Evolutionary conservation across 2,888 invertebrate genomes (phyloP).

Genomic region (Autographa pulchrina): DNA sequence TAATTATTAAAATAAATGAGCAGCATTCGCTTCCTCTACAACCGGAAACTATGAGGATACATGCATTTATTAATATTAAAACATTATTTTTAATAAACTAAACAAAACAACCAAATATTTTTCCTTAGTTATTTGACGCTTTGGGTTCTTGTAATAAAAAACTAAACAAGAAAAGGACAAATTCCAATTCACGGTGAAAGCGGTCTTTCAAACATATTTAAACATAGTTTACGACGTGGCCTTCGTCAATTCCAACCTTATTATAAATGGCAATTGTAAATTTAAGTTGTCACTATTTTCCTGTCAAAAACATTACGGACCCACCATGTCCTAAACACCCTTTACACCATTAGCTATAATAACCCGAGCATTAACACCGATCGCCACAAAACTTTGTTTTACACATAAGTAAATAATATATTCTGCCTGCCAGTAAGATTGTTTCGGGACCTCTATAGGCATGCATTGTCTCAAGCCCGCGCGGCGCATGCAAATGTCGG

Average conservation of each 20-base stretch:
- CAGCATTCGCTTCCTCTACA: neutral
- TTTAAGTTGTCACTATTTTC: too few relatives aligned
- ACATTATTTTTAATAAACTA: neutral
- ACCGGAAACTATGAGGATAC: neutral
- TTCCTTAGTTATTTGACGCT: neutral
- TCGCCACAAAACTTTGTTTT: conserved; percentile 30
- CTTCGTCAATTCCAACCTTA: too few relatives aligned
- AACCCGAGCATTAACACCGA: conserved; percentile 5
- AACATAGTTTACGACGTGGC: too few relatives aligned
- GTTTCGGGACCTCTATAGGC: conserved; percentile 50
- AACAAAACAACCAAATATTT: neutral
- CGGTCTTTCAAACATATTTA: too few relatives aligned
- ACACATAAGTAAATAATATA: conserved; percentile 43
- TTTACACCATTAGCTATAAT: neutral
- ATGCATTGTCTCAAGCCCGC: conserved; percentile 65
- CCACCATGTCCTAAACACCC: neutral
- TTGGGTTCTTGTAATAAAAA: too few relatives aligned
- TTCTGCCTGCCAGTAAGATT: conserved; percentile 48
- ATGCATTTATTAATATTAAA: neutral
- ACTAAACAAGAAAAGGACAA: too few relatives aligned
- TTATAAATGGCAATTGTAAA: too few relatives aligned
- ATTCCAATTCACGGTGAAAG: too few relatives aligned
- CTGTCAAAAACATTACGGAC: neutral
- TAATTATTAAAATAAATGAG: neutral
- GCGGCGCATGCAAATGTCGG: conserved; percentile 82